These are phyloP conservation scores for Lithobates sylvaticus DNA, from an alignment of 2,797 vertebrate species.

Conservation along the genomic window DNA sequence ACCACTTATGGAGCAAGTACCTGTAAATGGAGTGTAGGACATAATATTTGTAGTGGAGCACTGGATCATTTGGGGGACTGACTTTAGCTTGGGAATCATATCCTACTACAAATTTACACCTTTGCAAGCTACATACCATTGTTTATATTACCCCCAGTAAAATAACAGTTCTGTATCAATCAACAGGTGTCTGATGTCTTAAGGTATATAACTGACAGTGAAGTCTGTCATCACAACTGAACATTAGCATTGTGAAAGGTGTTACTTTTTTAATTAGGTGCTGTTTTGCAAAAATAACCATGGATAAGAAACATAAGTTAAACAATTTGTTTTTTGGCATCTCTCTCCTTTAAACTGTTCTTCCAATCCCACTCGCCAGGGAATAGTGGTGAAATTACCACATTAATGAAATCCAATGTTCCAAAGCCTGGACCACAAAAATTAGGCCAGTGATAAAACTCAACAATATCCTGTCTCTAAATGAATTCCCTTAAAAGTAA, in stretches of 20 bases:
- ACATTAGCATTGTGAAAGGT: neutral
- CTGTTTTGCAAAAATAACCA: constrained; percentile 28
- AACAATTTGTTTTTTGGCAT: constrained; percentile 38
- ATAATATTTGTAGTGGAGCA: no score
- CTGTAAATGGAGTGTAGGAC: no score
- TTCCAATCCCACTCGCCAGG: constrained; percentile 26
- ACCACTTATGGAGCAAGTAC: no score
- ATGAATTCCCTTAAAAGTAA: constrained; percentile 42
- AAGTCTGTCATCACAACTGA: neutral
- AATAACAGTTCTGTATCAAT: no score
- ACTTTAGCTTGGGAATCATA: no score
- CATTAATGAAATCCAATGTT: constrained; percentile 31
- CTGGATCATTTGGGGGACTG: no score
- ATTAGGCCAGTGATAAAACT: constrained; percentile 32
- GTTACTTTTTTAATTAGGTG: constrained; percentile 4
- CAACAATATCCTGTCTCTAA: constrained; percentile 35
- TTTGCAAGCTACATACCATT: no score
- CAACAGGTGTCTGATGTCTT: neutral
- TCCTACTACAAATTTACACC: no score
- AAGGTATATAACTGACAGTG: neutral
- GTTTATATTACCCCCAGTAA: no score
- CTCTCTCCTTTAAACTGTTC: constrained; percentile 3
- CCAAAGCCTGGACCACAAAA: constrained; percentile 45
- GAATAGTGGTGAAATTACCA: constrained; percentile 46
- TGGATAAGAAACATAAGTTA: constrained; percentile 7